Base-by-base conservation (phyloP, 2,113 vertebrate species). In the Syrrhaptes paradoxus region DNA sequence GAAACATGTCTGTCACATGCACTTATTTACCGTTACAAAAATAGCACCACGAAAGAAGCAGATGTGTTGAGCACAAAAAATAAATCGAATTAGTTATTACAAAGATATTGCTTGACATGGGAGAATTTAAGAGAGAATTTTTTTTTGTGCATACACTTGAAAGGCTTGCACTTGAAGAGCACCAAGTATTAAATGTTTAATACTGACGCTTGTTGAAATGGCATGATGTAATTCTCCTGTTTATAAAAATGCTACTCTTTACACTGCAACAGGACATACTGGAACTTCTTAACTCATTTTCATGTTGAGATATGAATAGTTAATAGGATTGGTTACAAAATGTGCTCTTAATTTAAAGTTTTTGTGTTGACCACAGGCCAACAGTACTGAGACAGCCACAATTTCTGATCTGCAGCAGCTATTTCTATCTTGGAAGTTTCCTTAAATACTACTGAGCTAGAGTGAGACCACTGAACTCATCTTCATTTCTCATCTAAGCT, bases 1-100 rank as follows among this genome's bases (percentile, higher is more conserved):
- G 79, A 95, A 96, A 96, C 86, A 92, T 65, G 92, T 95, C 93
- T 94, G 88, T 96, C 92, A 94, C 92, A 96, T 89, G 94, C 62
- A 86, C 65, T 86, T 96, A 92, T 96, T 97, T 96, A 79, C 14
- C 10, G 85, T 58, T 82, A 95, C 90, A 96, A 95, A 96, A 96
- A 97, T 93, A 96, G 91, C 77, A 91, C 76, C 73, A 51, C 62
- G 90, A 96, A 94, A 95, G 85, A 94, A 92, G 89, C 92, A 97
- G 92, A 95, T 96, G 95, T 87, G 70, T 85, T 58, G 21, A 90
- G 58, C 70, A 68, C 57, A 90, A 85, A 92, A 93, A 81, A 19
- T 29, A 77, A 81, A 70, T 9, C 61, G 8, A 88, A 68, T 81
- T 95, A 87, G 59, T 85, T 96, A 87, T 71, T 84, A 70, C 43